Evolutionary conservation across 2,888 invertebrate species (phyloP).

Genomic region (Philonicus albiceps): DNA sequence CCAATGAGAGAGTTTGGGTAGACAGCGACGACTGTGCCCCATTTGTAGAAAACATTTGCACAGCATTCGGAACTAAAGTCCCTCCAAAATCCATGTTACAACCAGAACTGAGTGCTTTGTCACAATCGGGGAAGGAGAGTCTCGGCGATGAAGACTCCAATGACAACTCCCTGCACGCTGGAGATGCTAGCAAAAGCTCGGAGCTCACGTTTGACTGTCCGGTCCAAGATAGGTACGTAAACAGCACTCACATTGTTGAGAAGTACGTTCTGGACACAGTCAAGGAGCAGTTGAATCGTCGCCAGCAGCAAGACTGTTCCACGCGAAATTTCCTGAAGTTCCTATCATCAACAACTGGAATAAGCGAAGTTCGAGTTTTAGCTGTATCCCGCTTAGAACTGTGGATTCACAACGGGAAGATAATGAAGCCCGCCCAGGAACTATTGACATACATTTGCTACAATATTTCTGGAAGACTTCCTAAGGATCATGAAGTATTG

Average conservation of each 20-base stretch:
- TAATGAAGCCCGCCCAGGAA: slow-evolving; percentile 91
- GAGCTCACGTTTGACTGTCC: slow-evolving; percentile 64
- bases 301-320: slow-evolving; percentile 86
- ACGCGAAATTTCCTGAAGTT: slow-evolving; percentile 89
- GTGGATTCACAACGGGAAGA: slow-evolving; percentile 96
- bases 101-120: slow-evolving; percentile 52
- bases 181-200: slow-evolving; percentile 61
- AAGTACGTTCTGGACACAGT: slow-evolving; percentile 85
- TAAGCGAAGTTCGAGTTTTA: slow-evolving; percentile 73
- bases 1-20: slow-evolving; percentile 93
- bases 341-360: slow-evolving; percentile 84
- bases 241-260: slow-evolving; percentile 66
- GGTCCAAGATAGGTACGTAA: slow-evolving; percentile 67
- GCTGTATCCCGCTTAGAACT: slow-evolving; percentile 75
- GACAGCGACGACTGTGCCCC: slow-evolving; percentile 90
- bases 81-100: slow-evolving; percentile 55
- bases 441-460: slow-evolving; percentile 88
- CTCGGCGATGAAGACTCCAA: slow-evolving; percentile 66
- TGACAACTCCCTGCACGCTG: slow-evolving; percentile 59
- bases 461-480: slow-evolving; percentile 79
- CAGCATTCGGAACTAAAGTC: slow-evolving; percentile 59
- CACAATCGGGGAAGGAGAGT: slow-evolving; percentile 48
- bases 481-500: slow-evolving; percentile 78
- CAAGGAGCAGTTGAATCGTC: slow-evolving; percentile 84
- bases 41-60: slow-evolving; percentile 89